These are phyloP conservation scores for Galagoides demidoff DNA, from an alignment of 2,797 vertebrate species.

Conservation along the genomic window DNA sequence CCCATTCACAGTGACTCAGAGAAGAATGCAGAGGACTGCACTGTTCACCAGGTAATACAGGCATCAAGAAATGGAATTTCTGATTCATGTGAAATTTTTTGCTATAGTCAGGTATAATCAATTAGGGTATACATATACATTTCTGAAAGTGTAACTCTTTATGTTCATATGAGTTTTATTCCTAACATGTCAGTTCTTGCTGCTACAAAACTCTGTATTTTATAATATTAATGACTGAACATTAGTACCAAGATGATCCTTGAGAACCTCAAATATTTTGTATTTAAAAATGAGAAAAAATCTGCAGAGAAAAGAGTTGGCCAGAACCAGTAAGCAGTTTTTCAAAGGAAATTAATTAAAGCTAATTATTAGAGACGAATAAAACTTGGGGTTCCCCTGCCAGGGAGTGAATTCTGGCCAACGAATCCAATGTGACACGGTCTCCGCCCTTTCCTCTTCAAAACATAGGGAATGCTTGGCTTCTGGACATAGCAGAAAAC, in stretches of 20 bases:
- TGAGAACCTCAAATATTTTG: background rate
- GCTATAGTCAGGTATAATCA: background rate
- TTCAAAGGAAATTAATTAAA: conserved; percentile 43
- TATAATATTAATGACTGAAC: background rate
- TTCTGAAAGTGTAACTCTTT: background rate
- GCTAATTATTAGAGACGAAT: background rate
- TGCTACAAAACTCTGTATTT: background rate
- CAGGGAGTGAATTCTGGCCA: background rate
- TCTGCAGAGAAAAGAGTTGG: background rate
- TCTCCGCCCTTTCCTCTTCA: background rate
- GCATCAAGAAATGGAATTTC: conserved; percentile 47
- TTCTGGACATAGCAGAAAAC: conserved; percentile 40
- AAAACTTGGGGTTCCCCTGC: background rate
- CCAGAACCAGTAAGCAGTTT: background rate
- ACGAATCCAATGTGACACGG: background rate
- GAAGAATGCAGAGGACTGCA: background rate
- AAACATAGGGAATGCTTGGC: conserved; percentile 32
- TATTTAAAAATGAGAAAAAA: background rate
- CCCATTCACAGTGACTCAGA: background rate
- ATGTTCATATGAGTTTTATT: background rate
- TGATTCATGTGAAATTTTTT: background rate
- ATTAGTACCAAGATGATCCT: background rate
- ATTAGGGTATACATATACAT: background rate
- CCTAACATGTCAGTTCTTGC: background rate
- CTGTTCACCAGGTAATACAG: background rate